phyloP scores from a whole-genome alignment of 2,113 vertebrate genomes.

The Sander lucioperca region DNA sequence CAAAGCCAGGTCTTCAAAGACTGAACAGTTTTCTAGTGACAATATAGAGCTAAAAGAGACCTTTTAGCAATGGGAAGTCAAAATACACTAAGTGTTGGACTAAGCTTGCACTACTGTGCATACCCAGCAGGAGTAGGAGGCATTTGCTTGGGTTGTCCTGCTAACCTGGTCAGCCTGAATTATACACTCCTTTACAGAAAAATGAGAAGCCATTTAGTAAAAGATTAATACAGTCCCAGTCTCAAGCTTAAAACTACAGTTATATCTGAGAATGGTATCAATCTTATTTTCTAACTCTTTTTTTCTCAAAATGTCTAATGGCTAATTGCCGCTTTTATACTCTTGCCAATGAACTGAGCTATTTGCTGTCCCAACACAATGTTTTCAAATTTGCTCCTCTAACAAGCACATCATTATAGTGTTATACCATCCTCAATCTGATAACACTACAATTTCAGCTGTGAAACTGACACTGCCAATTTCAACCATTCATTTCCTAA shows the following conservation, averaged over 20 bases:
- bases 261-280: background rate
- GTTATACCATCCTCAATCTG: conserved; percentile 1
- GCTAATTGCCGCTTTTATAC: conserved; percentile 45
- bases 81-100: conserved; percentile 3
- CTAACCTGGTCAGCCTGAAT: background rate
- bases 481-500: background rate
- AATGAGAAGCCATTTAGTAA: background rate
- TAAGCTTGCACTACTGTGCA: conserved; percentile 5
- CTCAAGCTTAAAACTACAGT: background rate
- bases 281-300: background rate
- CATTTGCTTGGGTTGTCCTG: background rate
- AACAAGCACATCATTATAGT: conserved; percentile 40
- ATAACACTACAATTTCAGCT: conserved; percentile 11
- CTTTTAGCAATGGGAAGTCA: conserved; percentile 41
- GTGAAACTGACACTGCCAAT: background rate
- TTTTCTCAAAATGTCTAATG: too few species aligned
- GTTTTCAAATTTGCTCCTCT: conserved; percentile 44
- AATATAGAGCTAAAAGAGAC: conserved; percentile 18
- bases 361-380: conserved; percentile 45
- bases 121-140: background rate
- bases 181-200: background rate
- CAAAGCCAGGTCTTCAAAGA: conserved; percentile 47
- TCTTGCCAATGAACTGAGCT: conserved; percentile 48
- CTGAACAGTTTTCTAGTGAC: conserved; percentile 30
- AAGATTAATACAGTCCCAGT: background rate